Evolutionary conservation across 2,797 vertebrate species (phyloP).

Genomic region (Stomatorhinus walkeri): DNA sequence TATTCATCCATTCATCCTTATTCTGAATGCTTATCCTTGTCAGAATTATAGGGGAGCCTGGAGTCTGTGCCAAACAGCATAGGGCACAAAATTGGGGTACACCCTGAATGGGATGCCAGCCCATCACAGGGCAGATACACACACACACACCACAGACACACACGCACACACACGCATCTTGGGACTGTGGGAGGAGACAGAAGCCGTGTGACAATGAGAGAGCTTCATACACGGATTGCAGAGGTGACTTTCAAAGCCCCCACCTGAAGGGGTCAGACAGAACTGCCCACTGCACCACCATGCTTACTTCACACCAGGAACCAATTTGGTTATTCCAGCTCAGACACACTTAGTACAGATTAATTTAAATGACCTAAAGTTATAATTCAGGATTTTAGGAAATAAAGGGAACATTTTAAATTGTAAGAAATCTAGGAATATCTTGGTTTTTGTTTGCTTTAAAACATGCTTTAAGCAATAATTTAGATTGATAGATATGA

Average conservation of each 20-base stretch:
- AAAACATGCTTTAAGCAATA: background rate
- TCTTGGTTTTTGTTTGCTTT: background rate
- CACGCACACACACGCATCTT: background rate
- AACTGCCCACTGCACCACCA: background rate
- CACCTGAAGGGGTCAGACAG: background rate
- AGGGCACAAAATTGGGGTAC: background rate
- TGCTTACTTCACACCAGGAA: background rate
- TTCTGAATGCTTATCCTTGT: background rate
- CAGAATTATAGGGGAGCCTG: background rate
- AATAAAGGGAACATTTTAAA: background rate
- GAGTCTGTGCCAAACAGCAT: background rate
- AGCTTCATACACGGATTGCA: background rate
- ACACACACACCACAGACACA: background rate
- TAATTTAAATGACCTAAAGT: background rate
- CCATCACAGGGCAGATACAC: background rate
- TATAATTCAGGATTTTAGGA: background rate
- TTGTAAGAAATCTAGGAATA: background rate
- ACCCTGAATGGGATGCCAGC: background rate
- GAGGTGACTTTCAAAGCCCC: background rate
- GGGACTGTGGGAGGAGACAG: background rate
- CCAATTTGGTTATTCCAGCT: background rate
- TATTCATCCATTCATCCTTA: background rate
- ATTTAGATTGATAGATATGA: background rate
- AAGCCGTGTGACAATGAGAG: background rate
- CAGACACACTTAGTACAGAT: background rate